Evolutionary conservation across 2,888 invertebrate genomes (phyloP), one percentile per base, ranked within the genome.

Genomic region (Drosophila lacicola): DNA sequence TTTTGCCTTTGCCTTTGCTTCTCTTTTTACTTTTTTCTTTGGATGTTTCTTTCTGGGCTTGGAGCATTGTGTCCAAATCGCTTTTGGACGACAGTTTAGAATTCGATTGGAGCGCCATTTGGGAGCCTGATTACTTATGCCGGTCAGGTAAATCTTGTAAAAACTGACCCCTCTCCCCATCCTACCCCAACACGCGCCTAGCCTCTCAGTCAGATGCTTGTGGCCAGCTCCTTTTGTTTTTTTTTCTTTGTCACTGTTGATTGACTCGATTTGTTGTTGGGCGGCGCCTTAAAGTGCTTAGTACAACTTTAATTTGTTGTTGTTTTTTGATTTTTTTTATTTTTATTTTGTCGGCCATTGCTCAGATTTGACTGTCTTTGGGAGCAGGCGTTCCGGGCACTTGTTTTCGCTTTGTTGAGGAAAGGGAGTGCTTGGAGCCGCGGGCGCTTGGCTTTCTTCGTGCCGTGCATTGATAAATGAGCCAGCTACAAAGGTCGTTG

Each of bases 81-180:
- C 46, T 86, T 88, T 80, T 67, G 75, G 81, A 88, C 81, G 78
- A 86, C 86, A 87, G 82, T 80, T 89, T 89, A 82, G 74, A 78
- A 74, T 69, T 75, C 89, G 85, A 87, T 87, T 88, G 75, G 19
- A 42, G 36, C 47, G 37, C 55, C 62, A 69, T 70, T 70, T 70
- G 58, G 70, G n/a, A 13, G 58, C 37, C 76, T 82, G 74, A 75
- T 86, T 89, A 88, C 80, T 88, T 86, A 86, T 86, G 89, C 85
- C 62, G 75, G 80, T 86, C 85, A 86, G 85, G 89, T 88, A 80
- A 77, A 70, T 82, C 85, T 72, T 82, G 86, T 80, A 89, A 82
- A 82, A 84, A 75, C 72, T 72, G 77, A 29, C 2, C 11, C 11
- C 39, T 0, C 34, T 5, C 5, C 4, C 4, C 36, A 10, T 1